These are phyloP conservation scores for Excalfactoria chinensis DNA, from an alignment of 2,113 vertebrate genomes.

Conservation along the genomic window DNA sequence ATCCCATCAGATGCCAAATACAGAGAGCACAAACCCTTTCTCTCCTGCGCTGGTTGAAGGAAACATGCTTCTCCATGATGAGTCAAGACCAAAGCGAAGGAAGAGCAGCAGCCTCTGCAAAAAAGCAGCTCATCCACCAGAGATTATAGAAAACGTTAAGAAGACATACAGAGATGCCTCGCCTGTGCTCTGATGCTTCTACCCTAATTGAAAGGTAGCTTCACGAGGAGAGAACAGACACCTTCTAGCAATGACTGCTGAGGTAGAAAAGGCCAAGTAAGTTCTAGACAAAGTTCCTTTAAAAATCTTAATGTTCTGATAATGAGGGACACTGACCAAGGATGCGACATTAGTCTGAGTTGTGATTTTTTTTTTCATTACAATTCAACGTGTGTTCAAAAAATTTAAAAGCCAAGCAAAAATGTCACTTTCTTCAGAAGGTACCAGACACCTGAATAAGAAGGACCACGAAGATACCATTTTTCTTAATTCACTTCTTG, in stretches of 20 bases:
- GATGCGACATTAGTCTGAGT: not conserved
- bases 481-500: not conserved
- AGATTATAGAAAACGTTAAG: not conserved
- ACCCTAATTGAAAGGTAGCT: not conserved
- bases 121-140: not conserved
- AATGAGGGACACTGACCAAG: not conserved
- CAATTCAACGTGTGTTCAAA: not conserved
- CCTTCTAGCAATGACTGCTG: not conserved
- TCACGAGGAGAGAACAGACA: not conserved
- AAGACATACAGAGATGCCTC: not conserved
- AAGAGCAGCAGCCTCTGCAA: accelerated
- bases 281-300: not conserved
- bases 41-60: not conserved
- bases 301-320: not conserved
- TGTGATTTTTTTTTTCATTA: not conserved
- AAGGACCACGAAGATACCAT: not conserved
- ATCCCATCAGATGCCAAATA: not conserved
- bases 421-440: not conserved
- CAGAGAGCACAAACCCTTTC: not conserved
- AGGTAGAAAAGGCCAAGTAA: not conserved
- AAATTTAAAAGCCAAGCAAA: not conserved
- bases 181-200: not conserved
- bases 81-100: not conserved
- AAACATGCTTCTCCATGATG: not conserved
- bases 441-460: not conserved